A percentile compares a stretch with the other conserved stretches of the same genome.
These are phyloP conservation scores for Sphaerophoria rueppellii DNA, from an alignment of 2,888 invertebrate species.

Conservation along the genomic window DNA sequence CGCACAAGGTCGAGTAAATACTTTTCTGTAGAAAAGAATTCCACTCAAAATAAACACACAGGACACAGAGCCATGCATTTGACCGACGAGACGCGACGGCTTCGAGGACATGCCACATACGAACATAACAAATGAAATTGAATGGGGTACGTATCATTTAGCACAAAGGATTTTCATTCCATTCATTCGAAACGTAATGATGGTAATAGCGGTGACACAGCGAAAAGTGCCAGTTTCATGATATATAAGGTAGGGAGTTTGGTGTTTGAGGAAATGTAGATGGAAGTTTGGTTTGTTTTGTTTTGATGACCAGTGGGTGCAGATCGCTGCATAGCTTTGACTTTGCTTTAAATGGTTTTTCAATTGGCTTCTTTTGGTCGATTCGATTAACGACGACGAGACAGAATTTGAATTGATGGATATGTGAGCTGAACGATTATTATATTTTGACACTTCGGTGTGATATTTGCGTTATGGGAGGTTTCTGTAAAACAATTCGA, in stretches of 20 bases:
- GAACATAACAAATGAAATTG: background rate
- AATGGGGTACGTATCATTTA: slow-evolving; percentile 37
- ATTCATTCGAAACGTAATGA: slow-evolving; percentile 59
- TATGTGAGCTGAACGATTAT: no score
- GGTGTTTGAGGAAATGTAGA: background rate
- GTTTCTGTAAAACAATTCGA: no score
- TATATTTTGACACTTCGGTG: no score
- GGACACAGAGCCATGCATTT: no score
- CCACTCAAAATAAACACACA: slow-evolving; percentile 26
- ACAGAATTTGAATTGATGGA: no score
- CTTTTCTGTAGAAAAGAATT: slow-evolving; percentile 32
- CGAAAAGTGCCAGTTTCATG: background rate
- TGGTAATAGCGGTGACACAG: slow-evolving; percentile 51
- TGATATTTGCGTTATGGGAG: no score
- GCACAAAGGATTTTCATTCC: slow-evolving; percentile 67
- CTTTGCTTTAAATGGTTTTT: slow-evolving; percentile 52
- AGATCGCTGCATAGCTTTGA: background rate
- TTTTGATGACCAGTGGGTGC: background rate
- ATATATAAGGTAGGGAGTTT: background rate
- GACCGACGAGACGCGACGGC: no score
- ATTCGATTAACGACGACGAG: slow-evolving; percentile 13
- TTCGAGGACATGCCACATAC: background rate
- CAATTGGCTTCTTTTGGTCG: slow-evolving; percentile 55
- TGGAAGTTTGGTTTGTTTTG: background rate
- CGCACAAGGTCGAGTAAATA: slow-evolving; percentile 15